Conservation (phyloP, 2,797 vertebrate genomes). For the Cephalopachus bancanus region DNA sequence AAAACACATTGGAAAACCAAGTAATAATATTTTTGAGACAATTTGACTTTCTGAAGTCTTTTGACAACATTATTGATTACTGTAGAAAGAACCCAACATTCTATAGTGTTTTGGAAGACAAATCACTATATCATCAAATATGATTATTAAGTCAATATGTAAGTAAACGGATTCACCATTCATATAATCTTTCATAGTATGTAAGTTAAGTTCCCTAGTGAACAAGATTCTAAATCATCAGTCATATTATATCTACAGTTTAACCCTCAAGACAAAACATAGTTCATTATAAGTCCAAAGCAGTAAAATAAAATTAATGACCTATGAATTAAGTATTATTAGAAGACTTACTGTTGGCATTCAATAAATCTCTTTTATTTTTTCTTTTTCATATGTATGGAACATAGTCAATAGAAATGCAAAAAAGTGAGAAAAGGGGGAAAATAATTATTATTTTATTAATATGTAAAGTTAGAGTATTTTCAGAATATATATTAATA, state of each 20-base stretch:
- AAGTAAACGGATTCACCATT: background rate
- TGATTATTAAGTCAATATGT: background rate
- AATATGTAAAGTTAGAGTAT: background rate
- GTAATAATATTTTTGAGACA: background rate
- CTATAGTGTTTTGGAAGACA: background rate
- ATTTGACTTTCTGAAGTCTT: background rate
- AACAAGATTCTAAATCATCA: background rate
- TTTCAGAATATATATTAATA: background rate
- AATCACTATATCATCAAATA: background rate
- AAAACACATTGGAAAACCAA: background rate
- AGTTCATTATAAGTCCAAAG: background rate
- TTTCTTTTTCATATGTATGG: background rate
- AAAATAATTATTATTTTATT: background rate
- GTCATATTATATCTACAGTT: background rate
- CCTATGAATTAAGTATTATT: background rate
- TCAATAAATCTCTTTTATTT: background rate
- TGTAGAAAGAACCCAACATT: background rate
- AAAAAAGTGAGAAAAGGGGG: background rate
- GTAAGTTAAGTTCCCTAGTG: background rate
- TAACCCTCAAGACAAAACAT: background rate
- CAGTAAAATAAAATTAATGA: background rate
- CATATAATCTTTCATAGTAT: background rate
- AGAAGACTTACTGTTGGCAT: background rate
- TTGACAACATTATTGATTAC: background rate
- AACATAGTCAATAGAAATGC: background rate